Percentiles rank a stretch among this genome's conserved stretches.
phyloP scores from a whole-genome alignment of 1,140 invertebrate genomes.

The Eulimnadia texana region DNA sequence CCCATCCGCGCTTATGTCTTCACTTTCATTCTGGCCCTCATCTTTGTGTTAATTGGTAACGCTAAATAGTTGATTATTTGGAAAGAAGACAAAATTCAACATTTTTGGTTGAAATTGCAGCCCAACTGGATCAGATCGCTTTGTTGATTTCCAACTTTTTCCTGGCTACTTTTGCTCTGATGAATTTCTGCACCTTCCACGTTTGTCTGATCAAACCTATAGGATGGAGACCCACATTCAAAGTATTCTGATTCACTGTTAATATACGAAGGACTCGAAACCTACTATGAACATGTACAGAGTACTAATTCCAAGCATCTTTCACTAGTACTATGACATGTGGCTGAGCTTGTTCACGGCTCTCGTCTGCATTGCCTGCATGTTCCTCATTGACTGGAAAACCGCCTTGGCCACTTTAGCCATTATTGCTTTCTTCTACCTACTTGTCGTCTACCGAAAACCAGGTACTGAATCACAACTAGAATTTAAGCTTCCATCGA shows the following conservation, averaged over 20 bases:
- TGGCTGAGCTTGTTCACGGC: conserved; percentile 85
- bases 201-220: conserved; percentile 68
- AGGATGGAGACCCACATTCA: conserved; percentile 68
- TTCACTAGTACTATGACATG: conserved; percentile 70
- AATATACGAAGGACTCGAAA: too few species aligned
- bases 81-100: too few species aligned
- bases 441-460: conserved; percentile 78
- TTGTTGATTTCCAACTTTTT: conserved; percentile 94
- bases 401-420: conserved; percentile 80
- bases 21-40: conserved; percentile 73
- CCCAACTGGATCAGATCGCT: conserved; percentile 75
- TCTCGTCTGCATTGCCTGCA: conserved; percentile 74
- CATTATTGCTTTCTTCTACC: conserved; percentile 71
- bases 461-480: too few species aligned
- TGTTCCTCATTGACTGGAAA: conserved; percentile 85
- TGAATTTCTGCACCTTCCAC: conserved; percentile 94
- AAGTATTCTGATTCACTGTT: too few species aligned
- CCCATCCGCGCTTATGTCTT: conserved; percentile 84
- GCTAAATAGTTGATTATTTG: conserved; percentile 16
- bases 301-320: too few species aligned
- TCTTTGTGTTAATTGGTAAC: conserved; percentile 78
- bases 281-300: too few species aligned
- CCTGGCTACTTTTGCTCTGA: conserved; percentile 84
- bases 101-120: too few species aligned
- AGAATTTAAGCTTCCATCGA: too few species aligned